Percentiles rank a stretch among this genome's conserved stretches.
Conservation (phyloP, 2,797 vertebrate species). For the Lepilemur septentrionalis region DNA sequence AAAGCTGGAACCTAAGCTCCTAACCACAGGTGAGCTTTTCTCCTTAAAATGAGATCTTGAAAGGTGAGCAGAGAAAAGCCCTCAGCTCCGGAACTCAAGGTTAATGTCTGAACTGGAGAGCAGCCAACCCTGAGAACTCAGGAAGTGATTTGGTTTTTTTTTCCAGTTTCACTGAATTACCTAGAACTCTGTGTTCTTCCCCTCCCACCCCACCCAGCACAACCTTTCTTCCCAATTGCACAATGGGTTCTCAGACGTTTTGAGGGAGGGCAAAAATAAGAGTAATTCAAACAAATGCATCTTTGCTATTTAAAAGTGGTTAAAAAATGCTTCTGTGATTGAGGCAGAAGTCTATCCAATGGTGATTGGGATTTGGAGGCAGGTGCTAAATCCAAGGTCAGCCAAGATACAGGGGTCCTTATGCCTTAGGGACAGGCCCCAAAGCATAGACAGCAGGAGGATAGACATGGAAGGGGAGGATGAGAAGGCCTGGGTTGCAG, state of each 20-base stretch:
- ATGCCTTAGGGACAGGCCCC: not conserved
- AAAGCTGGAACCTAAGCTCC: not conserved
- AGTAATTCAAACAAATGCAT: not conserved
- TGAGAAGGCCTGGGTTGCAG: accelerated
- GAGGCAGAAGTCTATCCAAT: not conserved
- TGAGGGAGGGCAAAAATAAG: not conserved
- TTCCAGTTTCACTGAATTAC: constrained; percentile 26
- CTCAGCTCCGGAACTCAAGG: not conserved
- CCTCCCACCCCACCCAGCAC: not conserved
- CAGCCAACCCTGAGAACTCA: constrained; percentile 18
- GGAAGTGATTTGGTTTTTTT: not conserved
- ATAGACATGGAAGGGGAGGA: not conserved
- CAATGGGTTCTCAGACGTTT: not conserved
- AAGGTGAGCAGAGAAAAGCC: not conserved
- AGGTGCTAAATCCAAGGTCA: constrained; percentile 13
- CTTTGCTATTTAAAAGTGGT: not conserved
- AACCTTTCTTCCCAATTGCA: not conserved
- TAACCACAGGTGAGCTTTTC: not conserved
- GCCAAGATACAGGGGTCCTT: not conserved
- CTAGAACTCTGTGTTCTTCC: constrained; percentile 33
- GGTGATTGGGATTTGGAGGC: not conserved
- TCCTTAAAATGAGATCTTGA: not conserved
- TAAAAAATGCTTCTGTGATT: not conserved
- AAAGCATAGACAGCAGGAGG: not conserved
- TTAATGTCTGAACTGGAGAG: not conserved